phyloP scores from a whole-genome alignment of 2,797 vertebrate species.

The Discoglossus pictus region DNA sequence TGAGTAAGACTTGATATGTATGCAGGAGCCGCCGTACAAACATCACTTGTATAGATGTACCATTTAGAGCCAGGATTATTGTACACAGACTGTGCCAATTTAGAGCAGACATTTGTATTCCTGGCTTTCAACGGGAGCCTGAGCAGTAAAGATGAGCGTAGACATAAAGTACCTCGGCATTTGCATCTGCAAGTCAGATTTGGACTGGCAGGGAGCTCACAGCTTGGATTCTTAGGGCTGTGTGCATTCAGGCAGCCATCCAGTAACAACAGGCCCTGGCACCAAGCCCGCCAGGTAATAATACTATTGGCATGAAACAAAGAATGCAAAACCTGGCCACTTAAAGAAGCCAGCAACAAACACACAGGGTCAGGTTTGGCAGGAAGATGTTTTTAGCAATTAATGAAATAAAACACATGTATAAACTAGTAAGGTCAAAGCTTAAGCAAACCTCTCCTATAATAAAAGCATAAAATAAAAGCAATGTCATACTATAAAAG shows the following conservation, averaged over 20 bases:
- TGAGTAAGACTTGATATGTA: too few species aligned
- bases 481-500: too few species aligned
- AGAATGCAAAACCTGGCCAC: not conserved
- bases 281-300: not conserved
- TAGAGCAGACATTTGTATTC: not conserved
- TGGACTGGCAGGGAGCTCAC: not conserved
- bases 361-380: not conserved
- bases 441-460: too few species aligned
- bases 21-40: too few species aligned
- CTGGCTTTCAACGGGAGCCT: not conserved
- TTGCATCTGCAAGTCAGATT: not conserved
- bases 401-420: too few species aligned
- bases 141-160: conserved; percentile 2
- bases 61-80: not conserved
- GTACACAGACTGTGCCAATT: not conserved
- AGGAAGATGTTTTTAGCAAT: too few species aligned
- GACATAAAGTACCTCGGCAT: not conserved
- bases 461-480: too few species aligned
- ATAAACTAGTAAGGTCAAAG: too few species aligned
- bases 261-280: conserved; percentile 12
- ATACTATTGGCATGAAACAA: not conserved
- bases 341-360: not conserved
- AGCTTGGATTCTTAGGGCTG: not conserved
- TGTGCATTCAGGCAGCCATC: not conserved
- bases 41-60: not conserved